Evolutionary conservation across 1,140 invertebrate species (phyloP).

Genomic region (Dysdera silvatica): DNA sequence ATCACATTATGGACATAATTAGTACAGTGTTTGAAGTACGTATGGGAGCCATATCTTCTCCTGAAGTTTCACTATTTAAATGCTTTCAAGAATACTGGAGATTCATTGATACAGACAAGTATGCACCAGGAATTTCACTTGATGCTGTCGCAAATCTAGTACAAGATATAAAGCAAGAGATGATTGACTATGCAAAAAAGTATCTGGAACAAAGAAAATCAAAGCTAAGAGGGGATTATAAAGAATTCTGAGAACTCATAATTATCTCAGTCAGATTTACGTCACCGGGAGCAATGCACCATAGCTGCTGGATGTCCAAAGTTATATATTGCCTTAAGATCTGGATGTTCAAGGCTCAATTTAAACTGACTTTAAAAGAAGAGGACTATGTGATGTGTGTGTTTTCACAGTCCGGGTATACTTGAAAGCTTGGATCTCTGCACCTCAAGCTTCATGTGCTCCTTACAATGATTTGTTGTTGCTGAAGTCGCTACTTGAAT

Average conservation of each 20-base stretch:
- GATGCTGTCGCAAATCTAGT: neutral
- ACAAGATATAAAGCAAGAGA: neutral
- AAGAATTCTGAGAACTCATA: neutral
- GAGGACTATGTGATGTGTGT: neutral
- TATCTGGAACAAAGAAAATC: neutral
- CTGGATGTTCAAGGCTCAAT: neutral
- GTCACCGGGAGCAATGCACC: neutral
- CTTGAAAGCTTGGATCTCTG: too few species aligned
- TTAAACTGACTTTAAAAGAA: neutral
- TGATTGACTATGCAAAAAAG: neutral
- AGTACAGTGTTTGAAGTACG: neutral
- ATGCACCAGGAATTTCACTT: neutral
- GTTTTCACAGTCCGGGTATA: neutral
- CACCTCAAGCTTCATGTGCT: neutral
- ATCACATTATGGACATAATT: neutral
- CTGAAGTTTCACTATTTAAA: neutral
- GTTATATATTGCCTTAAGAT: neutral
- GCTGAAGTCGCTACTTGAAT: neutral
- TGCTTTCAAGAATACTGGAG: neutral
- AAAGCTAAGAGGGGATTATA: neutral
- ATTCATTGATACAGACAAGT: too few species aligned
- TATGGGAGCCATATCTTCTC: neutral
- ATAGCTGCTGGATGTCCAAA: neutral
- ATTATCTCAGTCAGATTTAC: neutral
- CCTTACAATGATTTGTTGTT: neutral